Evolutionary conservation across 2,888 invertebrate species (phyloP).

Genomic region (Andrena marginata): DNA sequence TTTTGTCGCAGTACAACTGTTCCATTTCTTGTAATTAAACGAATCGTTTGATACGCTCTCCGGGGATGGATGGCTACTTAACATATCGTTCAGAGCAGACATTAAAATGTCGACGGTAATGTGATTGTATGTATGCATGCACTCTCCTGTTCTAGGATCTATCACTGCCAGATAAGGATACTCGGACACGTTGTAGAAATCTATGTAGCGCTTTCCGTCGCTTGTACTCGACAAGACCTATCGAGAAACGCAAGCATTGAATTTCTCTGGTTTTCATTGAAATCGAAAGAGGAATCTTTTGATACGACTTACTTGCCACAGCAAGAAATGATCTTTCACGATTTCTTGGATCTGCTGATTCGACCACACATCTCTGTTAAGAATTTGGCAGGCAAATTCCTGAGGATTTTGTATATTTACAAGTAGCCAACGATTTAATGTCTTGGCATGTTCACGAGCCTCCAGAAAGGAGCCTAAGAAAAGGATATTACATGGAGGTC

Average conservation of each 20-base stretch:
- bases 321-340: conserved; percentile 88
- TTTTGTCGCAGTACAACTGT: conserved; percentile 44
- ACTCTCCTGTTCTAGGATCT: conserved; percentile 90
- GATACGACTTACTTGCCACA: conserved; percentile 88
- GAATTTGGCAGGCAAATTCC: conserved; percentile 89
- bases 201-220: conserved; percentile 88
- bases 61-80: conserved; percentile 83
- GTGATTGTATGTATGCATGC: conserved; percentile 80
- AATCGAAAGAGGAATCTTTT: background rate
- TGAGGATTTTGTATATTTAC: conserved; percentile 90
- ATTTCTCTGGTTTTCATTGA: background rate
- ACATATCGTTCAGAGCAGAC: conserved; percentile 82
- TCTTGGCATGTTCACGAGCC: conserved; percentile 87
- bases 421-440: conserved; percentile 88
- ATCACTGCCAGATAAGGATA: conserved; percentile 89
- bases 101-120: conserved; percentile 82
- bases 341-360: conserved; percentile 87
- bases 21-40: conserved; percentile 66
- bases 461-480: conserved; percentile 88
- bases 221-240: conserved; percentile 85
- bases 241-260: conserved; percentile 23
- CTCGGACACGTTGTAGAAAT: conserved; percentile 88
- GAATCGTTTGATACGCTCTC: conserved; percentile 78
- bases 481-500: conserved; percentile 89
- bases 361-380: conserved; percentile 91